Percentiles rank a stretch among this genome's conserved stretches.
Conservation (phyloP, 1,140 invertebrate genomes). For the Antheraea mylitta region DNA sequence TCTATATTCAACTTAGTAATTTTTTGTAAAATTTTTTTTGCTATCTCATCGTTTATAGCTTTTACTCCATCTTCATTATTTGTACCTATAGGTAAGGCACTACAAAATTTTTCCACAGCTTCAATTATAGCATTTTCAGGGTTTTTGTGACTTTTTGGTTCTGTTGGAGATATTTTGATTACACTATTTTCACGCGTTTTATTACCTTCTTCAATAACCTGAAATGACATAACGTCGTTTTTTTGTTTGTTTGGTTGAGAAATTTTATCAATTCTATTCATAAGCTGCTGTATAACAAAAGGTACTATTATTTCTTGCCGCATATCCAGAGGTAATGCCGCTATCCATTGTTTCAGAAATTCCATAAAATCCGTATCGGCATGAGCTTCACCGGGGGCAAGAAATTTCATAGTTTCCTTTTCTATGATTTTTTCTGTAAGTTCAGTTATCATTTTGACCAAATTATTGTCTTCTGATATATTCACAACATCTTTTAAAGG, state of each 20-base stretch:
- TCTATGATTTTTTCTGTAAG: slow-evolving; percentile 37
- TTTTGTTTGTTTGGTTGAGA: slow-evolving; percentile 15
- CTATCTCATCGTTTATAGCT: slow-evolving; percentile 33
- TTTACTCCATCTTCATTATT: slow-evolving; percentile 22
- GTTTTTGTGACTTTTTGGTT: background rate
- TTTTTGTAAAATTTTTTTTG: slow-evolving; percentile 40
- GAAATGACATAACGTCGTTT: background rate
- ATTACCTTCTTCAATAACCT: background rate
- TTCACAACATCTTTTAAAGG: slow-evolving; percentile 29
- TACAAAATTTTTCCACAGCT: slow-evolving; percentile 39
- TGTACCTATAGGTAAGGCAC: slow-evolving; percentile 30
- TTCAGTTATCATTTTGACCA: slow-evolving; percentile 34
- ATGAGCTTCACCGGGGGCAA: slow-evolving; percentile 14
- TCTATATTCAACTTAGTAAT: slow-evolving; percentile 40
- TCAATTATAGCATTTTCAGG: slow-evolving; percentile 29
- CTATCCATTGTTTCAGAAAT: slow-evolving; percentile 39
- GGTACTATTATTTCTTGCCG: slow-evolving; percentile 30
- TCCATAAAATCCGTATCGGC: slow-evolving; percentile 22
- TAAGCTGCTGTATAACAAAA: slow-evolving; percentile 36
- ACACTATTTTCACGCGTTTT: background rate
- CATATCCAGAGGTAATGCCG: slow-evolving; percentile 33
- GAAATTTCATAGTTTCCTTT: slow-evolving; percentile 16
- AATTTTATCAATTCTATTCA: slow-evolving; percentile 32
- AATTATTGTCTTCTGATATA: slow-evolving; percentile 18
- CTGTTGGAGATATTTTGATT: background rate